Conservation (phyloP, 2,797 vertebrate genomes). For the Muscicapa comitata region DNA sequence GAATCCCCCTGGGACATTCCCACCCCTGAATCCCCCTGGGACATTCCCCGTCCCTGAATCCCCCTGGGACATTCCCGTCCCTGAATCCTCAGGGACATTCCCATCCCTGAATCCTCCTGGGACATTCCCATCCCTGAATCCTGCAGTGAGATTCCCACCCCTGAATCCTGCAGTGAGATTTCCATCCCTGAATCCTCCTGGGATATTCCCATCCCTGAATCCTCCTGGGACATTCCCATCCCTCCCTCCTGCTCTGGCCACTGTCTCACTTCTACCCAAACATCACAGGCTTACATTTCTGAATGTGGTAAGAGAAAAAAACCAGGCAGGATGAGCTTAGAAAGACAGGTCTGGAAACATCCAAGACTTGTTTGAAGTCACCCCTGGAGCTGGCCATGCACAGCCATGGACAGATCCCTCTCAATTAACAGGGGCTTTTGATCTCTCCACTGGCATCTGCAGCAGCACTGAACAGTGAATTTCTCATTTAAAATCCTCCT, state of each 20-base stretch:
- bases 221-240: too few relatives aligned
- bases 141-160: too few relatives aligned
- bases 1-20: too few relatives aligned
- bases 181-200: neutral
- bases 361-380: neutral
- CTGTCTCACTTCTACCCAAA: fast-evolving
- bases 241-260: neutral
- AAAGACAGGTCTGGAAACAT: neutral
- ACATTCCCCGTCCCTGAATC: too few relatives aligned
- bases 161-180: too few relatives aligned
- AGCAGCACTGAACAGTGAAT: fast-evolving
- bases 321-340: neutral
- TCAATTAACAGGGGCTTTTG: neutral
- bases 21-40: too few relatives aligned
- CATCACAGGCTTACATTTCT: neutral
- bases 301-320: neutral
- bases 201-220: too few relatives aligned
- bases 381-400: neutral
- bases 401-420: fast-evolving
- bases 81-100: too few relatives aligned
- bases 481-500: neutral
- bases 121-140: too few relatives aligned
- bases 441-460: neutral
- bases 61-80: too few relatives aligned
- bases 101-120: too few relatives aligned